A percentile compares a stretch with the other conserved stretches of the same genome.
phyloP scores from a whole-genome alignment of 2,797 vertebrate genomes.

The Pteropus rufus region DNA sequence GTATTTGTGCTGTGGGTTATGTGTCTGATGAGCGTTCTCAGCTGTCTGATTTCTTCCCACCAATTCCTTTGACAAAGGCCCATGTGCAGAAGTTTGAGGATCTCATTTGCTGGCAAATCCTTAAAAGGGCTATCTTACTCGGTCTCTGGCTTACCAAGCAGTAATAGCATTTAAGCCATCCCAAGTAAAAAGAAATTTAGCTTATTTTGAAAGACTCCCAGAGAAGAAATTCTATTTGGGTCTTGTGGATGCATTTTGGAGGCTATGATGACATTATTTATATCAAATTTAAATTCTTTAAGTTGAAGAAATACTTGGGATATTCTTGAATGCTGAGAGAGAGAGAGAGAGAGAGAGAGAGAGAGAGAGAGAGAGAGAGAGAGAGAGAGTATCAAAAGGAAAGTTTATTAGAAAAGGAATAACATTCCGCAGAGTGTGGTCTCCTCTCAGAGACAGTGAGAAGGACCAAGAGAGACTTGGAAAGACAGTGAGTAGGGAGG shows the following conservation, averaged over 20 bases:
- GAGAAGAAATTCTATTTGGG: neutral
- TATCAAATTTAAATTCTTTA: constrained; percentile 23
- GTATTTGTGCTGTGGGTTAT: constrained; percentile 50
- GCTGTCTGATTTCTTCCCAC: constrained; percentile 23
- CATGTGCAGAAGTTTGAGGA: neutral
- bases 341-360: no score
- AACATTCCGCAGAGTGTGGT: no score
- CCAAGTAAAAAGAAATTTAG: neutral
- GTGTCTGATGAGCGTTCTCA: constrained; percentile 30
- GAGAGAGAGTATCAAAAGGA: no score
- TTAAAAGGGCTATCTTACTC: neutral
- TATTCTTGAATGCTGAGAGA: neutral
- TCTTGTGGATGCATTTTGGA: neutral
- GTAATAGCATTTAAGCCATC: neutral
- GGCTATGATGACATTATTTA: neutral
- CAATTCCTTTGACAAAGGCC: neutral
- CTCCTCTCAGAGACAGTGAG: no score
- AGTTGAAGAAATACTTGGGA: constrained; percentile 5
- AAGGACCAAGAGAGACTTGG: no score
- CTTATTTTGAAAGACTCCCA: neutral
- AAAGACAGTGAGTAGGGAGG: no score
- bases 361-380: no score
- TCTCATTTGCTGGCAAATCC: neutral
- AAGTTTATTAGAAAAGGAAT: no score
- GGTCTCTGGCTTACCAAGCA: neutral